These are phyloP conservation scores for Anadara kagoshimensis DNA, from an alignment of 1,140 invertebrate species.

Conservation along the genomic window DNA sequence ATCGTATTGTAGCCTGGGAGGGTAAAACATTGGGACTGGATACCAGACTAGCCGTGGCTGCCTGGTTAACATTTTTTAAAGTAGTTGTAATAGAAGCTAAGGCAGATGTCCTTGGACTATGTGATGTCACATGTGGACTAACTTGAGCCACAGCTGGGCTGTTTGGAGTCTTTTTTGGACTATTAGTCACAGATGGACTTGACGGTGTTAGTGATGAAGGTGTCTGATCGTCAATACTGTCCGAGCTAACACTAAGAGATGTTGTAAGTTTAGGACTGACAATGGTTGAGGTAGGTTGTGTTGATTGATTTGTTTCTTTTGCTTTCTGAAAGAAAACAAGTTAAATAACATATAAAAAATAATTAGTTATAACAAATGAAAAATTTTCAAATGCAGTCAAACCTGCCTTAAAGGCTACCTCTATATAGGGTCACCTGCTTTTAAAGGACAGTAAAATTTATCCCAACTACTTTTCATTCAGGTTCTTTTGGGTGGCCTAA, in stretches of 20 bases:
- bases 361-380: too few species aligned
- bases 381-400: too few species aligned
- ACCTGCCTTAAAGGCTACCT: too few species aligned
- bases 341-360: neutral
- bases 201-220: slow-evolving; percentile 12
- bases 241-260: slow-evolving; percentile 7
- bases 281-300: neutral
- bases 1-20: slow-evolving; percentile 24
- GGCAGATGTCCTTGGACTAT: slow-evolving; percentile 25
- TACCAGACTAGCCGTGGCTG: slow-evolving; percentile 3
- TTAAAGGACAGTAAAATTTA: too few species aligned
- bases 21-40: slow-evolving; percentile 18
- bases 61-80: slow-evolving; percentile 9
- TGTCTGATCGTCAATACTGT: slow-evolving; percentile 11
- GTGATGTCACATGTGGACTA: slow-evolving; percentile 3
- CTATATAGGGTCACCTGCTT: too few species aligned
- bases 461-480: too few species aligned
- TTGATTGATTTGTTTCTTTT: neutral
- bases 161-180: slow-evolving; percentile 12
- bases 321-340: slow-evolving; percentile 3
- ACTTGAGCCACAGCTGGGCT: slow-evolving; percentile 8
- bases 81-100: slow-evolving; percentile 12
- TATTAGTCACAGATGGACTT: slow-evolving; percentile 1
- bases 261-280: neutral
- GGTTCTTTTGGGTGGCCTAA: too few species aligned